phyloP scores from a whole-genome alignment of 2,113 vertebrate species.

The Gadus macrocephalus region DNA sequence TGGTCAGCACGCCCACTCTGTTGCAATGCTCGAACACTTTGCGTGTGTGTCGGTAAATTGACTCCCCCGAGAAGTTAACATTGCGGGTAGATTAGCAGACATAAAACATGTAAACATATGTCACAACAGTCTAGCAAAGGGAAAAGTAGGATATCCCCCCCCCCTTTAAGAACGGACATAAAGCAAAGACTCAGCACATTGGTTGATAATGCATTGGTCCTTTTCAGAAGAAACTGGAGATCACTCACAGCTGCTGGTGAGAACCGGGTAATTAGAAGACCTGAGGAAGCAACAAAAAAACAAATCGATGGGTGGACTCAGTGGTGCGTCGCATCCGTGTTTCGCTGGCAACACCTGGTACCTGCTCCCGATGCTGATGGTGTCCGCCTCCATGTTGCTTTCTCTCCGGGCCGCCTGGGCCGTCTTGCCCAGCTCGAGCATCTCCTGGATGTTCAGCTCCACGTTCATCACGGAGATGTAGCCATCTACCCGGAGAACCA shows the following conservation, averaged over 20 bases:
- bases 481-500: constrained; percentile 57
- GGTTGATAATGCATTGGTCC: not conserved
- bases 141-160: too few relatives aligned
- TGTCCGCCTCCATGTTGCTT: constrained; percentile 58
- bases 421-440: constrained; percentile 61
- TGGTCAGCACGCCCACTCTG: too few relatives aligned
- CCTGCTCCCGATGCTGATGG: constrained; percentile 69
- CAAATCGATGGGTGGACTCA: not conserved
- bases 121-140: too few relatives aligned
- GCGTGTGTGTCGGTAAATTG: too few relatives aligned
- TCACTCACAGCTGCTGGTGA: constrained; percentile 74
- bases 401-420: constrained; percentile 41
- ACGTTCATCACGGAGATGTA: constrained; percentile 67
- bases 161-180: too few relatives aligned
- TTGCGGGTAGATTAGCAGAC: too few relatives aligned
- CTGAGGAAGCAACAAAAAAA: constrained; percentile 43
- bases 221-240: not conserved
- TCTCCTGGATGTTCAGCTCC: constrained; percentile 68
- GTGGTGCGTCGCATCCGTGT: not conserved
- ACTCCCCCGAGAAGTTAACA: too few relatives aligned
- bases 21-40: too few relatives aligned
- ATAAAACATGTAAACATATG: too few relatives aligned
- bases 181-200: too few relatives aligned
- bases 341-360: constrained; percentile 12
- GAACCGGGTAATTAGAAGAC: constrained; percentile 60